phyloP scores from a whole-genome alignment of 2,113 vertebrate species.

The Alexandromys fortis region DNA sequence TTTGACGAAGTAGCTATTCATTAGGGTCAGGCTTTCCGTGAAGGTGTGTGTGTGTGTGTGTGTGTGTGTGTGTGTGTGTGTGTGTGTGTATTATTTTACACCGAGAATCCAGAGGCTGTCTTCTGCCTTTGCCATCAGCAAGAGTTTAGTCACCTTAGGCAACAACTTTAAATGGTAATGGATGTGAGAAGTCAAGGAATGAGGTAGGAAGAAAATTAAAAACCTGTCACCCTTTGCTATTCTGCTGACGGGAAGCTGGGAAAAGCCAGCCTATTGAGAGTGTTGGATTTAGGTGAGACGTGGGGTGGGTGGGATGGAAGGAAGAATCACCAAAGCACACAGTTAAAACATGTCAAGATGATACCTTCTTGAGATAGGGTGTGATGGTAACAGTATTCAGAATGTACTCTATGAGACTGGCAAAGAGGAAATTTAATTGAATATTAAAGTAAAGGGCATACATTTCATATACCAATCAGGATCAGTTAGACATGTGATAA shows the following conservation, averaged over 20 bases:
- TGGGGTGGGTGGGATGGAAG: neutral
- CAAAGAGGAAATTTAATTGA: neutral
- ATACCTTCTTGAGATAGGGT: neutral
- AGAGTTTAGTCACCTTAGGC: neutral
- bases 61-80: neutral
- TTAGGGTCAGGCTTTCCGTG: neutral
- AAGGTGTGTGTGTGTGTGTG: neutral
- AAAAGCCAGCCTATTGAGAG: neutral
- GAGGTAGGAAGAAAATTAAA: neutral
- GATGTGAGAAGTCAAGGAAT: neutral
- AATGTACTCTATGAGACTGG: too few relatives aligned
- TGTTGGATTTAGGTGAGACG: neutral
- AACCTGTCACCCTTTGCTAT: neutral
- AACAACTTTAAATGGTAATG: neutral
- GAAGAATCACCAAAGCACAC: neutral
- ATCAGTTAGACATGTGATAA: neutral
- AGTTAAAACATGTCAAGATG: neutral
- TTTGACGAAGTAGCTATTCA: neutral
- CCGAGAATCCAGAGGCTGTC: neutral
- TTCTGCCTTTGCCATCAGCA: neutral
- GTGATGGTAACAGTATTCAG: neutral
- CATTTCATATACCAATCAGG: neutral
- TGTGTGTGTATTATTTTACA: neutral
- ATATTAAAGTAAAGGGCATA: neutral
- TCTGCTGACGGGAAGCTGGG: neutral